A percentile compares a stretch with the other conserved stretches of the same genome.
Evolutionary conservation across 2,888 invertebrate species (phyloP).

Genomic region (Callyntrura sp.): DNA sequence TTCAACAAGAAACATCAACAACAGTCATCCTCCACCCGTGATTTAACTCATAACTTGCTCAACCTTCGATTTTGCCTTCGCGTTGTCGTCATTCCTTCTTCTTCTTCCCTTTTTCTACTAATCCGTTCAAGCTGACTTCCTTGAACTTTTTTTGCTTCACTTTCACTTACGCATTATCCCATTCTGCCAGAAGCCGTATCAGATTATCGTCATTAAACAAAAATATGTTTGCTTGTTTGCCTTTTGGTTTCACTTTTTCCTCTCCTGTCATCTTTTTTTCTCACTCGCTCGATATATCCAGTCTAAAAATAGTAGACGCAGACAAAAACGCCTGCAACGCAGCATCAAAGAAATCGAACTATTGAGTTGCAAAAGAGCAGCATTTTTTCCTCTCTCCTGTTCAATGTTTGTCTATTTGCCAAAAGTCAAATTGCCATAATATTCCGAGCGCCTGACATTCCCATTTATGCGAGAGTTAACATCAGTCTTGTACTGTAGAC

Average conservation of each 20-base stretch:
- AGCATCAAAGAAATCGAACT: background rate
- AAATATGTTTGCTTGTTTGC: background rate
- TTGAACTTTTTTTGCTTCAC: conserved; percentile 46
- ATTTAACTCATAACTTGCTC: background rate
- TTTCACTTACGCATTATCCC: conserved; percentile 53
- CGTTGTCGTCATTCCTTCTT: background rate
- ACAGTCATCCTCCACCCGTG: background rate
- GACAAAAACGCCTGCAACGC: background rate
- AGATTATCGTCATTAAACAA: background rate
- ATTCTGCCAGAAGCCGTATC: background rate
- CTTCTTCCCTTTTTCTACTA: too few relatives aligned
- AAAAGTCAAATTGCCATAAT: conserved; percentile 15
- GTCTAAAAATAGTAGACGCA: conserved; percentile 50
- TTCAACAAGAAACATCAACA: background rate
- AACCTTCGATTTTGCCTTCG: conserved; percentile 37
- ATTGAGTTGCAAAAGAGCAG: background rate
- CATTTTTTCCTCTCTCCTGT: background rate
- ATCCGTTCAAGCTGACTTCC: conserved; percentile 30
- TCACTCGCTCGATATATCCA: background rate
- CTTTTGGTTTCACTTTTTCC: conserved; percentile 20
- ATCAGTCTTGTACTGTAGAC: background rate
- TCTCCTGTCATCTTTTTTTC: too few relatives aligned
- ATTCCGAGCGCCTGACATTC: conserved; percentile 13
- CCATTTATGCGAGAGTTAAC: conserved; percentile 19
- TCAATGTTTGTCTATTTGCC: conserved; percentile 47